These are phyloP conservation scores for Garra rufa DNA, from an alignment of 2,113 vertebrate genomes.

Conservation along the genomic window DNA sequence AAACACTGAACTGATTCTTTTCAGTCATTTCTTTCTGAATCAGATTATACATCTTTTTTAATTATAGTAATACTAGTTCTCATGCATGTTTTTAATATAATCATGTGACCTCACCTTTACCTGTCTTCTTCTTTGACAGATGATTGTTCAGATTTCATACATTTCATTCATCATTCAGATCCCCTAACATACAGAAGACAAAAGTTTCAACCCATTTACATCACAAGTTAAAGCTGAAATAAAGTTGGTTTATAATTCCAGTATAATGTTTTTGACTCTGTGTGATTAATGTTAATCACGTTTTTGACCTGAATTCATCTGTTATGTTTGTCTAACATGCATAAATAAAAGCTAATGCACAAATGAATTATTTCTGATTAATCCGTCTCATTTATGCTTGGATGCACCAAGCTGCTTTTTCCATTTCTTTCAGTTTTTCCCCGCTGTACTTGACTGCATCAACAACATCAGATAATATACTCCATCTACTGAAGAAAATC, in stretches of 20 bases:
- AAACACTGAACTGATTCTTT: not conserved
- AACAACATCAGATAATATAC: not conserved
- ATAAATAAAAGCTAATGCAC: not conserved
- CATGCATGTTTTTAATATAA: not conserved
- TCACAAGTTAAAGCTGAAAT: not conserved
- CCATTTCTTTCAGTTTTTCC: not conserved
- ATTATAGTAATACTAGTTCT: not conserved
- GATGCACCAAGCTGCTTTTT: not conserved
- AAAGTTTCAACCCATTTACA: not conserved
- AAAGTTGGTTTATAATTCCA: not conserved
- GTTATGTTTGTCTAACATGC: too few species aligned
- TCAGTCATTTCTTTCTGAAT: not conserved
- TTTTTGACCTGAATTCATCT: too few species aligned
- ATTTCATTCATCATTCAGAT: not conserved
- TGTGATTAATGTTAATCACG: too few species aligned
- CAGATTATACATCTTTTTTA: not conserved
- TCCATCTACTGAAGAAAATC: not conserved
- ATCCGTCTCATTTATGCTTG: not conserved
- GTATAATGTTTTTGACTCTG: not conserved
- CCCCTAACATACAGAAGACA: not conserved
- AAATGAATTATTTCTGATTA: not conserved
- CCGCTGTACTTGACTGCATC: not conserved
- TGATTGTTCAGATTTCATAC: not conserved
- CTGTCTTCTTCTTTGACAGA: not conserved
- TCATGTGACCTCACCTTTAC: not conserved